Evolutionary conservation across 2,888 invertebrate genomes (phyloP).

Genomic region (Diachrysia chrysitis): DNA sequence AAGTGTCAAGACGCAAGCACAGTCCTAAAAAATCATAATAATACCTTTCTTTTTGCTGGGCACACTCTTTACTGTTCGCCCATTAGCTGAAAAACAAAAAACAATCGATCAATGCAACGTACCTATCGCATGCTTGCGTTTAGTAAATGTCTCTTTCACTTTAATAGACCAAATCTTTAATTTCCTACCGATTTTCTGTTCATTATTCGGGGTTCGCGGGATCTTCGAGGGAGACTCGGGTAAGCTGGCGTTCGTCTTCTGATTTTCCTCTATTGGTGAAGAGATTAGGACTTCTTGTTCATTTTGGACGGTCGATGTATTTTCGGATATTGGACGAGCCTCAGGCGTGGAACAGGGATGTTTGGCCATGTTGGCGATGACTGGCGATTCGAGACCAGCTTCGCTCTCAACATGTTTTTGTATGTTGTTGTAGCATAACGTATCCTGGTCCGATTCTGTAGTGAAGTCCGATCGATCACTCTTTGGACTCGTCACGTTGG

Average conservation of each 20-base stretch:
- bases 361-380: constrained; percentile 32
- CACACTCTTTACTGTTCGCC: constrained; percentile 70
- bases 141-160: constrained; percentile 62
- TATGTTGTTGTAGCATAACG: constrained; percentile 52
- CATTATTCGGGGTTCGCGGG: constrained; percentile 65
- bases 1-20: constrained; percentile 26
- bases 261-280: constrained; percentile 35
- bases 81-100: constrained; percentile 76
- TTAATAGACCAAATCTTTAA: constrained; percentile 64
- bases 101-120: constrained; percentile 36
- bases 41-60: constrained; percentile 79
- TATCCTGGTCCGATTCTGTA: constrained; percentile 74
- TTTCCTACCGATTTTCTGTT: constrained; percentile 77
- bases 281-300: neutral
- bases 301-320: constrained; percentile 7
- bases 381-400: constrained; percentile 19
- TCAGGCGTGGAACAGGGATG: constrained; percentile 52
- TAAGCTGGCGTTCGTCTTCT: constrained; percentile 15
- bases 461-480: constrained; percentile 72
- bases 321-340: constrained; percentile 5
- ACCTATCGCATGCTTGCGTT: constrained; percentile 52
- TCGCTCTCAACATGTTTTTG: constrained; percentile 18
- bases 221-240: constrained; percentile 51
- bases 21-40: constrained; percentile 37
- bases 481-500: constrained; percentile 74